Percentiles rank a stretch among this genome's conserved stretches.
Evolutionary conservation across 2,113 vertebrate species (phyloP).

Genomic region (Tragulus kanchil): DNA sequence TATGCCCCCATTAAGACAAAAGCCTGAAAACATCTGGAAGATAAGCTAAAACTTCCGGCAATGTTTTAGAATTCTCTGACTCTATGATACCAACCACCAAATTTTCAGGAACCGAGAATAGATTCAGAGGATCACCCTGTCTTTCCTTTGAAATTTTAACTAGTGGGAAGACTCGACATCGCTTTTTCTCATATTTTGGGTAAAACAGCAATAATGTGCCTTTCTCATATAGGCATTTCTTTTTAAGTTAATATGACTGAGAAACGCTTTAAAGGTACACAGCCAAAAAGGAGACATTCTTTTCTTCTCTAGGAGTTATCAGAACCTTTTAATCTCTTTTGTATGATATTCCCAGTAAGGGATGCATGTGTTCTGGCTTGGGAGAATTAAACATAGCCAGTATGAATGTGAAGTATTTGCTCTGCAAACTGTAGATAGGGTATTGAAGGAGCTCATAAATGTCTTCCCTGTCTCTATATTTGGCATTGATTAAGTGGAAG

Average conservation of each 20-base stretch:
- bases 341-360: background rate
- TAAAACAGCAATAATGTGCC: background rate
- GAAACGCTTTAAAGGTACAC: background rate
- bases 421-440: background rate
- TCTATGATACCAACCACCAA: background rate
- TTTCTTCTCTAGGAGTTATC: background rate
- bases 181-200: no score
- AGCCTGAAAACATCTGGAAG: background rate
- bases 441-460: background rate
- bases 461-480: background rate
- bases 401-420: background rate
- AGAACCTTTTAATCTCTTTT: background rate
- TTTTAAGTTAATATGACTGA: background rate
- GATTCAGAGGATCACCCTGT: rapidly evolving
- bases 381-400: background rate
- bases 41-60: background rate
- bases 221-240: background rate
- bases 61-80: background rate
- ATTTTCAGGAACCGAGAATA: background rate
- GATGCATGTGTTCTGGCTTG: background rate
- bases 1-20: background rate
- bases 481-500: background rate
- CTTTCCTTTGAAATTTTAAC: no score
- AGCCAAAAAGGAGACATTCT: rapidly evolving
- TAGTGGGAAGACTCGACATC: rapidly evolving